Evolutionary conservation across 2,113 vertebrate species (phyloP).

Genomic region (Neomonachus schauinslandi): DNA sequence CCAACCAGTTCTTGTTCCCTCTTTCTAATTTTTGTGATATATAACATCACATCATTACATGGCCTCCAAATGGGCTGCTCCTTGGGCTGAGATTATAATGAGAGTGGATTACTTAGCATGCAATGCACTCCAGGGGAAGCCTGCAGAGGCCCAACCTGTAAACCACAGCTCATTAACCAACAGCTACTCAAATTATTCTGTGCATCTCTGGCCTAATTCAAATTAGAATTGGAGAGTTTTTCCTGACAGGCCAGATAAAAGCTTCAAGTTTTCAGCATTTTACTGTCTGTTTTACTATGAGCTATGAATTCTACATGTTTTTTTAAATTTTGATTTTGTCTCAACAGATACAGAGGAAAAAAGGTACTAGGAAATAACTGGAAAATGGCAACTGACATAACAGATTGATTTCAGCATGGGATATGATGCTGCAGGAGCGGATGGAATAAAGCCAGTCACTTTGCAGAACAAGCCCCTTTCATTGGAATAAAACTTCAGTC

Average conservation of each 20-base stretch:
- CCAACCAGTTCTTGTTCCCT: neutral
- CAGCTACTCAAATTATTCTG: constrained; percentile 58
- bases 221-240: constrained; percentile 52
- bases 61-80: constrained; percentile 22
- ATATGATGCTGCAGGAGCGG: neutral
- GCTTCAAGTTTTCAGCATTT: constrained; percentile 26
- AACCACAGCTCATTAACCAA: constrained; percentile 66
- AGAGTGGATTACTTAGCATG: constrained; percentile 52
- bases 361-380: constrained; percentile 4
- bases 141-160: constrained; percentile 39
- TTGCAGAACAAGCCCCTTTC: neutral
- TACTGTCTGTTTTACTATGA: constrained; percentile 34
- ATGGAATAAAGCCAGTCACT: neutral
- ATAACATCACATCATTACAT: constrained; percentile 45
- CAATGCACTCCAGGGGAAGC: constrained; percentile 30
- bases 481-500: neutral
- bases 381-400: neutral
- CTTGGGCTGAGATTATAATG: constrained; percentile 47
- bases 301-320: constrained; percentile 17
- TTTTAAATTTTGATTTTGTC: constrained; percentile 64
- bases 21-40: constrained; percentile 67
- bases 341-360: neutral
- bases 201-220: constrained; percentile 55
- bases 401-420: neutral
- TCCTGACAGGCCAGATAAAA: constrained; percentile 53